Evolutionary conservation across 1,140 invertebrate genomes (phyloP).

Genomic region (Melanaphis sacchari): DNA sequence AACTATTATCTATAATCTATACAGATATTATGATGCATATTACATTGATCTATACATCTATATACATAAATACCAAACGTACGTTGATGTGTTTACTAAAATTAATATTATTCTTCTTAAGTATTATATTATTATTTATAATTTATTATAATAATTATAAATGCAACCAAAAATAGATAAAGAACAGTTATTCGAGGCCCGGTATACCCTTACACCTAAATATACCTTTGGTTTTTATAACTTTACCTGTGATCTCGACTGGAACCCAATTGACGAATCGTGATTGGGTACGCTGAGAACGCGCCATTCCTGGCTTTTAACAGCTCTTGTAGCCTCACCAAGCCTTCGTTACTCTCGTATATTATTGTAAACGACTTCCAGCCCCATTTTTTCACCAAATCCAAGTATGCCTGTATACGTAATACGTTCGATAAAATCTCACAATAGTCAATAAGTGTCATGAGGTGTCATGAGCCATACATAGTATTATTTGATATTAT

Average conservation of each 20-base stretch:
- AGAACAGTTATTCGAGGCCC: not conserved
- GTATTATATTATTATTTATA: too few relatives aligned
- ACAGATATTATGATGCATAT: not conserved
- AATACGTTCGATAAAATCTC: not conserved
- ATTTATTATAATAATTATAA: too few relatives aligned
- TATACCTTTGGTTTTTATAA: not conserved
- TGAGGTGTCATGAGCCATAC: not conserved
- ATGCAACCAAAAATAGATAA: not conserved
- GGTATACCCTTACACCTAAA: not conserved
- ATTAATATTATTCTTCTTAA: not conserved
- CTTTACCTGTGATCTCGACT: conserved; percentile 77
- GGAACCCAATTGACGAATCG: conserved; percentile 80
- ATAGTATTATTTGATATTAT: not conserved
- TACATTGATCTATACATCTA: too few relatives aligned
- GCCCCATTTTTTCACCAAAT: conserved; percentile 85
- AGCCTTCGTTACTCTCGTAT: conserved; percentile 92
- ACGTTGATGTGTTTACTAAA: not conserved
- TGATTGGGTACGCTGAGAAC: conserved; percentile 77
- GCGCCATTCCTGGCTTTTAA: conserved; percentile 84
- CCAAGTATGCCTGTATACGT: conserved; percentile 79
- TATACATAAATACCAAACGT: not conserved
- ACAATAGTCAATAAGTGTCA: too few relatives aligned
- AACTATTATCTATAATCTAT: not conserved
- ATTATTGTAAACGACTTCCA: conserved; percentile 96
- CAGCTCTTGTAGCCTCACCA: conserved; percentile 90